Evolutionary conservation across 2,888 invertebrate genomes (phyloP).

Genomic region (Polia nebulosa): DNA sequence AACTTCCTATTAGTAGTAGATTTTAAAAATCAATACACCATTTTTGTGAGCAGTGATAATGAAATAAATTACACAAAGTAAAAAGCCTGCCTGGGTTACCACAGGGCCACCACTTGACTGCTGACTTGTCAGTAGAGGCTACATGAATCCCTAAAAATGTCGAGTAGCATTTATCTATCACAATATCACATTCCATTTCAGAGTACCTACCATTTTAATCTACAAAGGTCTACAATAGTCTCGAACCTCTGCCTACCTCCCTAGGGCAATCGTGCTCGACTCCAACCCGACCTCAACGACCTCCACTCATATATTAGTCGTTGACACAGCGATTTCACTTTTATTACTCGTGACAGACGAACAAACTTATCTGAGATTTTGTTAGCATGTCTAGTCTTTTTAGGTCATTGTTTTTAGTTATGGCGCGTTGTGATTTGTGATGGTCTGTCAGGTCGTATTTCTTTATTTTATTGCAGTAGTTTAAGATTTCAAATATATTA

Average conservation of each 20-base stretch:
- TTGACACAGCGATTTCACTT: constrained; percentile 63
- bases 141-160: not conserved
- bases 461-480: not conserved
- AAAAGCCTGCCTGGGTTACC: too few species aligned
- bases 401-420: constrained; percentile 45
- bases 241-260: constrained; percentile 13
- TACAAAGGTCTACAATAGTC: not conserved
- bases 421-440: constrained; percentile 14
- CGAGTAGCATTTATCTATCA: too few species aligned
- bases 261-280: constrained; percentile 52
- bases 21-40: too few species aligned
- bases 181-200: not conserved
- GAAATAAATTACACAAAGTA: too few species aligned
- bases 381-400: constrained; percentile 51
- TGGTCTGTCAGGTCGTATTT: not conserved
- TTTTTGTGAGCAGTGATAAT: too few species aligned
- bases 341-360: constrained; percentile 58
- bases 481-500: not conserved
- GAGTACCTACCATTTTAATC: not conserved
- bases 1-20: too few species aligned
- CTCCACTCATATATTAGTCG: constrained; percentile 42
- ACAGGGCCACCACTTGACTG: too few species aligned
- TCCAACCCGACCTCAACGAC: constrained; percentile 43
- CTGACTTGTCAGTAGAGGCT: not conserved
- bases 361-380: constrained; percentile 37